Evolutionary conservation across 2,888 invertebrate species (phyloP), one percentile per base, ranked within the genome.

Genomic region (Platerodrilus igneus): DNA sequence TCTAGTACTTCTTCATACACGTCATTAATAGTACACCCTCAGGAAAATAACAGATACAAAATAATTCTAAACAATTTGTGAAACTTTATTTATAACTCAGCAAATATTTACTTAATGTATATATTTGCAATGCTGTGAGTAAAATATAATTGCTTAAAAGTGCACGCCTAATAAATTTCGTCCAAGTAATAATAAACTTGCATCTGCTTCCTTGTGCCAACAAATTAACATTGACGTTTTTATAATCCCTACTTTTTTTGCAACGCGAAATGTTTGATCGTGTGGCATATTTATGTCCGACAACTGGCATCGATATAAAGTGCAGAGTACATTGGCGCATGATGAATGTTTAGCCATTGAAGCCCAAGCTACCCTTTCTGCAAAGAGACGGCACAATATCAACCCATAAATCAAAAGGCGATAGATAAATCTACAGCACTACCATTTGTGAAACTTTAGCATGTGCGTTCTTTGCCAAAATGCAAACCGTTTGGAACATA

Each of bases 181-280:
- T 18, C 25, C 29, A 43, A 43, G 38, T 32, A 43, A 43, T 43
- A 60, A 62, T 60, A 60, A 60, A 58, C 57, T 54, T 56, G 62
- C 64, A 63, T 64, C 63, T 65, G 64, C 59, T 58, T 56, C 59
- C 57, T 59, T 60, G 59, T 59, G 60, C 62, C 60, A 60, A 57
- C 66, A 63, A 66, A 66, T 66, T 66, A 64, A 63, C 64, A 59
- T 57, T 60, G 64, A 64, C 64, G 56, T 60, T 64, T 65, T 63
- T 61, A 63, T 62, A 59, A 62, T 60, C 55, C 59, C 56, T 56
- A 56, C 59, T 58, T 56, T 59, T 60, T 62, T 59, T 59, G 57
- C 56, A 53, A 58, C 42, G 43, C 46, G 47, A 48, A 50, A 49
- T 50, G 49, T 51, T 53, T 55, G 56, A 63, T 63, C 62, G 60